Base-by-base conservation (phyloP, 2,797 vertebrate species). In the Xyrichtys novacula region DNA sequence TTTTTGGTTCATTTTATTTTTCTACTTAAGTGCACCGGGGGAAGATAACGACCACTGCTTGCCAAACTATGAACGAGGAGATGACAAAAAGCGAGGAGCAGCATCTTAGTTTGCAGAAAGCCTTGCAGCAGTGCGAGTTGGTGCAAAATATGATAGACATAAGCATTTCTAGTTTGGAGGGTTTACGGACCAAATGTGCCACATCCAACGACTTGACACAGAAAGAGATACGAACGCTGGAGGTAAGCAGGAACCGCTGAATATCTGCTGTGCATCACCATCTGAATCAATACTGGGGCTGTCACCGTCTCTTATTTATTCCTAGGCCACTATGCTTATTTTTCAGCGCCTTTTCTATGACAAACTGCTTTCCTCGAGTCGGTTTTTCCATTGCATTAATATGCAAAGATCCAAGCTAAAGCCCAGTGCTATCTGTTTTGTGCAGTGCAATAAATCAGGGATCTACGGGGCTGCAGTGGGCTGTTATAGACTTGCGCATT, bases 111-210 rank as follows among this genome's bases (percentile, higher is more conserved):
- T 95, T 96, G 96, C 96, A 98, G 89, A 98, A 97, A 96, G 97
- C 97, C 92, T 93, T 98, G 94, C 96, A 98, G 95, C 96, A 98
- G 96, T 98, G 97, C 94, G 96, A 98, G 92, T 91, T 98, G 94
- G 96, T 98, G 92, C 97, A 98, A 79, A 97, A 98, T 87, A 98
- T 98, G 97, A 98, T 98, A 88, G 97, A 98, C 93, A 96, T 98
- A 93, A 98, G 97, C 94, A 97, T 98, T 93, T 97, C 96, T 90
- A 98, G 96, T 92, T 93, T 98, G 94, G 97, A 98, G 93, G 97
- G 97, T 91, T 95, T 98, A 91, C 94, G 97, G 94, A 98, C 97
- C 93, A 98, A 98, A 94, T 98, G 97, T 95, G 97, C 97, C 92
- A 96, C 96, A 94, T 97, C 97, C 95, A 98, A 98, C 96, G 97